Base-by-base conservation (phyloP, 92 coral and sea anemone genomes). In the Meandrina meandrites region DNA sequence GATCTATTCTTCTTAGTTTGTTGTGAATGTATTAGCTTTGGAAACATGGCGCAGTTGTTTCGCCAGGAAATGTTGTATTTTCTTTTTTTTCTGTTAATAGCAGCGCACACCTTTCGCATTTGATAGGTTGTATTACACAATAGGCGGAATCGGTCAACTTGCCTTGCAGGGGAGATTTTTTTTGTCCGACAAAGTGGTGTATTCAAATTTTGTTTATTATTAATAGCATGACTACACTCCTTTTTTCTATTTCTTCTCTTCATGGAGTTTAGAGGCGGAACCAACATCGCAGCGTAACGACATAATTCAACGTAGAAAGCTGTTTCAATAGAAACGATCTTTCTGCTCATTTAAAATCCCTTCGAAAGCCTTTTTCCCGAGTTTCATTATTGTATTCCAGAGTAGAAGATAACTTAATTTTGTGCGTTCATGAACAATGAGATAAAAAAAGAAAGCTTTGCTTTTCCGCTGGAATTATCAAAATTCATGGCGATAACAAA, bases 401-500 rank as follows among this genome's bases (percentile, higher is more conserved):
- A 53, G 70, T 0, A 83, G 47, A 50, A 53, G 31, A 72, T 54
- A 72, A 34, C 13, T 54, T n/a, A n/a, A n/a, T n/a, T 73, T 83
- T 19, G 16, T 36, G 34, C 76, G 18, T n/a, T 56, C 57, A 27
- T 84, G 36, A 56, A 84, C 87, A 27, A 83, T 56, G 53, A 12
- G 79, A 84, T n/a, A 58, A 56, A 28, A 14, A 73, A 17, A 37
- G 17, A 35, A 24, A 53, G 24, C 70, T 60, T n/a, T 21, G 48
- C 35, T 47, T 37, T 84, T 84, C 79, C 80, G 73, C 80, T 56
- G 36, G 69, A 74, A 84, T 36, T 74, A 56, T 48, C 27, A 71
- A 72, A 83, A 11, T 24, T 45, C 69, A 17, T 30, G 42, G 48
- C 22, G 78, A 68, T 82, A 68, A 47, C 50, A 34, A 31, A 57